Evolutionary conservation across 2,113 vertebrate genomes (phyloP), one percentile per base, ranked within the genome.

Genomic region (Neopipo cinnamomea): DNA sequence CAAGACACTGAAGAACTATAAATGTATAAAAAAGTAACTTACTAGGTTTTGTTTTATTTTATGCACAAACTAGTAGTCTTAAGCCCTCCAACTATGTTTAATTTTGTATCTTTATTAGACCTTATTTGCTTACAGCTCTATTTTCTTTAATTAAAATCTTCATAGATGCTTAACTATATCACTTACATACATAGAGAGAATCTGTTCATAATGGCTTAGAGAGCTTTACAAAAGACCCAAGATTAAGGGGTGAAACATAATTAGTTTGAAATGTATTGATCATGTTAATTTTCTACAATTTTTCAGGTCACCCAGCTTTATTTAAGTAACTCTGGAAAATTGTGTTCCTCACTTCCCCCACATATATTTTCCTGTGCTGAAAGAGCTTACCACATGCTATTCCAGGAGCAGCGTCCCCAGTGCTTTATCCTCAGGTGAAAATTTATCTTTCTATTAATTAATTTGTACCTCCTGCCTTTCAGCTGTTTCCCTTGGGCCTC

Each of bases 311-410:
- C 98, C 28, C 99, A 99, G 97, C 97, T 99, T 96, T 99, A 99
- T 95, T 97, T 98, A 96, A 99, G 98, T 98, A 97, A 97, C 90
- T 98, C 98, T 11, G 99, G 98, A 49, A 98, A 98, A 21, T 70
- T 98, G 28, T 98, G 98, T 91, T 98, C 99, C 28, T 98, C 99
- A 14, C 98, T 99, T 89, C 99, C 99, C 0, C 99, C 99, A 16
- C 99, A 99, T 96, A 99, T 99, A 94, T 99, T 99, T 98, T 99
- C 99, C 84, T 99, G 99, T 30, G 98, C 99, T 3, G 99, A 99
- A 93, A 97, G 98, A 91, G 99, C 99, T 33, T 99, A 98, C 93
- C 99, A 99, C 97, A 98, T 98, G 98, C 98, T 99, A 96, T 98
- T 99, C 93, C 99, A 98, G 97, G 99, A 99, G 94, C 98, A 96